Conservation (phyloP, 2,113 vertebrate species). For the Pantherophis guttatus region DNA sequence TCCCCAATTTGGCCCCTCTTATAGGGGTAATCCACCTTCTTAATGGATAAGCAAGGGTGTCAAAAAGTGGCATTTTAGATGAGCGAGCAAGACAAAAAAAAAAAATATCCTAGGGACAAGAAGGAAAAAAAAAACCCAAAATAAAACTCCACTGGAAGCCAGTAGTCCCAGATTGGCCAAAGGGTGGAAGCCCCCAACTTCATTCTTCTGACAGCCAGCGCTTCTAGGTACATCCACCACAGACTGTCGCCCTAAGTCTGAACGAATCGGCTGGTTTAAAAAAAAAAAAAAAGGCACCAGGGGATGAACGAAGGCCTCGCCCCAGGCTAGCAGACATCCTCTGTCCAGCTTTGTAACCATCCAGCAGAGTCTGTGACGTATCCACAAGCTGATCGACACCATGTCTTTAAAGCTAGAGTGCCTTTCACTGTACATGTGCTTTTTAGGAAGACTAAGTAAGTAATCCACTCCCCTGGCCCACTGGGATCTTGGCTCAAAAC, state of each 20-base stretch:
- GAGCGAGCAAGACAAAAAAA: conserved; percentile 79
- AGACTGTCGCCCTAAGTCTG: conserved; percentile 72
- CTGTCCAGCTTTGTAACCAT: conserved; percentile 72
- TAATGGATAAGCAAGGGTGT: conserved; percentile 81
- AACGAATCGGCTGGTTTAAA: conserved; percentile 67
- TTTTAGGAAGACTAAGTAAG: conserved; percentile 61
- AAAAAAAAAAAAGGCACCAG: conserved; percentile 53
- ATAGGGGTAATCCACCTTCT: conserved; percentile 86
- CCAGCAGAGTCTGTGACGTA: conserved; percentile 73
- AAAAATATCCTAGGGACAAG: conserved; percentile 68
- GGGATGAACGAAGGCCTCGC: conserved; percentile 45
- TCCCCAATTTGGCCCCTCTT: conserved; percentile 87
- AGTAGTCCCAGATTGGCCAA: conserved; percentile 75
- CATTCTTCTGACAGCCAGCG: conserved; percentile 73
- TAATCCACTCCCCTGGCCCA: conserved; percentile 76
- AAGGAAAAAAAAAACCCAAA: conserved; percentile 53
- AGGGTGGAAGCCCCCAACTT: conserved; percentile 76
- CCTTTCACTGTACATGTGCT: conserved; percentile 45
- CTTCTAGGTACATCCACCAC: conserved; percentile 74
- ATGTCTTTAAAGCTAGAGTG: conserved; percentile 70
- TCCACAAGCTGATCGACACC: conserved; percentile 69
- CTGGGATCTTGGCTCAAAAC: conserved; percentile 65
- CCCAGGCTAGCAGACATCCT: conserved; percentile 65
- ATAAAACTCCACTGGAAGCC: conserved; percentile 71
- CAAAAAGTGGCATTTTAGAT: conserved; percentile 79